Percentiles rank a stretch among this genome's conserved stretches.
phyloP scores from a whole-genome alignment of 2,888 invertebrate species.

The Eilema depressum region DNA sequence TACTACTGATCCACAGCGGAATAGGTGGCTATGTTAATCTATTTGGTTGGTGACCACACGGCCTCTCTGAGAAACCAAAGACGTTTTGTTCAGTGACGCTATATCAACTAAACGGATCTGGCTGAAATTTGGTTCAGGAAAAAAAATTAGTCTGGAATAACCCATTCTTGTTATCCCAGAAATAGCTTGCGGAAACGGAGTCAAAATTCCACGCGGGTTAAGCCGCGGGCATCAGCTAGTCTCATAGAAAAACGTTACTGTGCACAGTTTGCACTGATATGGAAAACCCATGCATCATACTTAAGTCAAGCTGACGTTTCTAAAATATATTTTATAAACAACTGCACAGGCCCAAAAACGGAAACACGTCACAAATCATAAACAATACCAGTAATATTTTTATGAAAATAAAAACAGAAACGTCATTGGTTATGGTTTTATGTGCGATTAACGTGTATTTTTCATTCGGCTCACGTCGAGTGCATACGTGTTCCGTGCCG shows the following conservation, averaged over 20 bases:
- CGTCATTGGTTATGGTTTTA: conserved; percentile 15
- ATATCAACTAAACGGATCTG: too few relatives aligned
- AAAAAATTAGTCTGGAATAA: too few relatives aligned
- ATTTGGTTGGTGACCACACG: too few relatives aligned
- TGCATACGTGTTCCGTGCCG: conserved; percentile 18
- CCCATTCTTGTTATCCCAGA: too few relatives aligned
- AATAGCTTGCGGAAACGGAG: too few relatives aligned
- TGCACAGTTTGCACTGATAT: background rate
- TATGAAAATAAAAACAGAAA: conserved; percentile 11
- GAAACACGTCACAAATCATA: conserved; percentile 6
- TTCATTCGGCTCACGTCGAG: conserved; percentile 17
- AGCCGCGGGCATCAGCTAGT: too few relatives aligned
- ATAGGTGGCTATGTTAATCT: too few relatives aligned
- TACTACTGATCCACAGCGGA: too few relatives aligned
- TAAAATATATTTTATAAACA: background rate
- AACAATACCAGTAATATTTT: conserved; percentile 6
- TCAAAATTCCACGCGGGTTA: too few relatives aligned
- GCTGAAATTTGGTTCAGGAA: too few relatives aligned
- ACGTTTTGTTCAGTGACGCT: too few relatives aligned
- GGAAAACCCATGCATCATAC: background rate
- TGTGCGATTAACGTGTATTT: conserved; percentile 20
- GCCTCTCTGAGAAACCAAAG: too few relatives aligned
- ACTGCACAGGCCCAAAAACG: background rate
- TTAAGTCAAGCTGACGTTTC: background rate
- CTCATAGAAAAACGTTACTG: background rate